These are phyloP conservation scores for Myzus persicae DNA, from an alignment of 1,140 invertebrate genomes.

Conservation along the genomic window DNA sequence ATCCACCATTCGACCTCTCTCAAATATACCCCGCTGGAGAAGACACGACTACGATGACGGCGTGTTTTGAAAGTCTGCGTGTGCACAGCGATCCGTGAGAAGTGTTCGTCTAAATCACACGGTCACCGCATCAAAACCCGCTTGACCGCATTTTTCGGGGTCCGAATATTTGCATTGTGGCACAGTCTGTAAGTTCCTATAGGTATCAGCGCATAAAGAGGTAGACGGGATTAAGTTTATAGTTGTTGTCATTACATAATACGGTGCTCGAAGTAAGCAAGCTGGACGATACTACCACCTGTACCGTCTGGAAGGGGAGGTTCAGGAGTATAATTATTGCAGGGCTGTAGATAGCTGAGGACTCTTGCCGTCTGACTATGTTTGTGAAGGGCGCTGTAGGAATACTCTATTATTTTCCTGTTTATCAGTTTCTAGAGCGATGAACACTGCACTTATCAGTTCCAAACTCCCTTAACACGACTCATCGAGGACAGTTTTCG, in stretches of 20 bases:
- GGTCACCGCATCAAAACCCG: not conserved
- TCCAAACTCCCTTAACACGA: no score
- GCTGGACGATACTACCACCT: not conserved
- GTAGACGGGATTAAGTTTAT: rapidly evolving
- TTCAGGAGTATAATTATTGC: not conserved
- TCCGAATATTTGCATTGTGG: no score
- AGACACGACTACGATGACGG: not conserved
- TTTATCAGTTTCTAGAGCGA: not conserved
- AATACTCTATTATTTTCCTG: not conserved
- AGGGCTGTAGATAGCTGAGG: no score
- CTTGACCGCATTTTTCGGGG: not conserved
- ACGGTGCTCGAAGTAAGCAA: not conserved
- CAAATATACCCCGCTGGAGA: not conserved
- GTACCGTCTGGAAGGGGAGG: not conserved
- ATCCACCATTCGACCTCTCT: not conserved
- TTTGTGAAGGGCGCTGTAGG: no score
- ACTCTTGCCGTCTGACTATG: no score
- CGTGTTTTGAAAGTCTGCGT: not conserved
- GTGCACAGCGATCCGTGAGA: not conserved
- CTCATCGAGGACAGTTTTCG: not conserved
- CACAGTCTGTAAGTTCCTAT: not conserved
- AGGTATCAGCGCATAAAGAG: not conserved
- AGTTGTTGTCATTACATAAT: not conserved
- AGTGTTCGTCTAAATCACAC: not conserved
- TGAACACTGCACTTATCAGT: no score